A percentile compares a stretch with the other conserved stretches of the same genome.
These are phyloP conservation scores for Craseonycteris thonglongyai DNA, from an alignment of 2,113 vertebrate species.

Conservation along the genomic window DNA sequence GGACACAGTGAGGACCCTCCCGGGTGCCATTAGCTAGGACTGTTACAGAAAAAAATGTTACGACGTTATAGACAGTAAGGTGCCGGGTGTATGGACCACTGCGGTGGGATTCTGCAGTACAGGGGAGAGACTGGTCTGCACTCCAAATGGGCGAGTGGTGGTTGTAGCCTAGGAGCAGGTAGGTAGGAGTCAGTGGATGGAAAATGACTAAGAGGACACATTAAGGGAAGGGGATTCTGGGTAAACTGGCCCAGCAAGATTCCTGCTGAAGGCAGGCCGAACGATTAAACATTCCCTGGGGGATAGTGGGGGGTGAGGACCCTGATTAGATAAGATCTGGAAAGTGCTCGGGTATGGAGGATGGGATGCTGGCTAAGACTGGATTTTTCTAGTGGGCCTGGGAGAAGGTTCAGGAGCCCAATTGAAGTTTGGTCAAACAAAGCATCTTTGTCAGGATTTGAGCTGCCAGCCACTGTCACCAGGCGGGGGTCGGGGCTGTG, in stretches of 20 bases:
- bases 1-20: background rate
- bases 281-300: background rate
- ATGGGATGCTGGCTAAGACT: background rate
- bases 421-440: background rate
- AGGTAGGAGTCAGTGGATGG: background rate
- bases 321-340: background rate
- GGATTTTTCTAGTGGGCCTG: background rate
- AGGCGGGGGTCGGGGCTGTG: too few relatives aligned
- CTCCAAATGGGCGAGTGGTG: background rate
- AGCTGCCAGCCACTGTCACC: background rate
- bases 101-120: background rate
- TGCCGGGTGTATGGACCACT: background rate
- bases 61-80: background rate
- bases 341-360: background rate
- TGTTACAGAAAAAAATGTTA: background rate
- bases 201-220: background rate
- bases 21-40: background rate
- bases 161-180: background rate
- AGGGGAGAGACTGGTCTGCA: background rate
- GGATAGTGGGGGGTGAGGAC: background rate
- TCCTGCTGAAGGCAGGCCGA: background rate
- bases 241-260: background rate
- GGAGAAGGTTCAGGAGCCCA: background rate
- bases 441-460: background rate
- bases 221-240: background rate